These are phyloP conservation scores for Salvelinus sp. DNA, from an alignment of 2,113 vertebrate genomes.

Conservation along the genomic window DNA sequence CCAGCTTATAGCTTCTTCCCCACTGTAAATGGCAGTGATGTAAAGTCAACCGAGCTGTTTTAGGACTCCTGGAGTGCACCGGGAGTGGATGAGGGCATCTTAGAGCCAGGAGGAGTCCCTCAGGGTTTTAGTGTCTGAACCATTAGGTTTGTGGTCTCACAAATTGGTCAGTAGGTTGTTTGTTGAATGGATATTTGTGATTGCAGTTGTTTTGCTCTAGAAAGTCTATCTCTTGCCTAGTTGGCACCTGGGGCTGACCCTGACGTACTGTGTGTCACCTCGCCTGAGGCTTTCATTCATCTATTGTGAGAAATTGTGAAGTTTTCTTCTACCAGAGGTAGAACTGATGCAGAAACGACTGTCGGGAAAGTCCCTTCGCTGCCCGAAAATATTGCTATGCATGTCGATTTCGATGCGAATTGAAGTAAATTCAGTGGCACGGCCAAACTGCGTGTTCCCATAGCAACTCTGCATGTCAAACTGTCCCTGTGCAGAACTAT, in stretches of 20 bases:
- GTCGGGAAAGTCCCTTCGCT: no score
- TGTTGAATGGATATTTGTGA: background rate
- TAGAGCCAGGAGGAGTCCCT: background rate
- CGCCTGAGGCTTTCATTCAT: no score
- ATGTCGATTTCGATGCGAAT: slow-evolving; percentile 16
- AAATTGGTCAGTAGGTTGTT: background rate
- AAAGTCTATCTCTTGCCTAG: no score
- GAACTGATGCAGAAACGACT: no score
- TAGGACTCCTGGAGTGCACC: background rate
- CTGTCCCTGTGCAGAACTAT: slow-evolving; percentile 27
- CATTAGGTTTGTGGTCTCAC: background rate
- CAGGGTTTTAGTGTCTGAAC: background rate
- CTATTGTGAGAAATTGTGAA: no score
- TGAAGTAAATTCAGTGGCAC: slow-evolving; percentile 20
- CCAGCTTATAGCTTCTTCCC: slow-evolving; percentile 13
- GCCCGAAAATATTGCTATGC: no score
- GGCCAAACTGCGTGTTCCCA: slow-evolving; percentile 53
- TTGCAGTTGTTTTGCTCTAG: background rate
- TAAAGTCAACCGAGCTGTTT: slow-evolving; percentile 11
- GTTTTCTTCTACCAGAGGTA: no score
- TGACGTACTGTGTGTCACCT: no score
- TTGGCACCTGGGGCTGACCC: no score
- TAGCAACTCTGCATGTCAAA: slow-evolving; percentile 47
- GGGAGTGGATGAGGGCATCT: background rate
- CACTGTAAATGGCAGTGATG: slow-evolving; percentile 23